Conservation (phyloP, 2,113 vertebrate species). For the Prunella fulvescens region DNA sequence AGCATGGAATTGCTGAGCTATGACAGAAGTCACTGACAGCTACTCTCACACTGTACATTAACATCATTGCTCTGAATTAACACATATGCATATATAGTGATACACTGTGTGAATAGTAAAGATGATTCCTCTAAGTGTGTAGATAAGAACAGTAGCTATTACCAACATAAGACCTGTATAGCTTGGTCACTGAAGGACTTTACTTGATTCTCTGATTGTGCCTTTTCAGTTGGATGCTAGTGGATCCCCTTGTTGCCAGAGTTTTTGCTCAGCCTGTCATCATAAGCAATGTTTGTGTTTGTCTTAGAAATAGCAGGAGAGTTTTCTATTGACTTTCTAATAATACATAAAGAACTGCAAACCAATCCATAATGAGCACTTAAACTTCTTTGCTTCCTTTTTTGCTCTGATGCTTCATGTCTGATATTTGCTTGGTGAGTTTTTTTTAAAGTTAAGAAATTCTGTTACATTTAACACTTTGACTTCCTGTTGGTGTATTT, state of each 20-base stretch:
- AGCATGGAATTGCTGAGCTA: not conserved
- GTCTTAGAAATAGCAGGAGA: slow-evolving; percentile 31
- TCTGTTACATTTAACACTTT: slow-evolving; percentile 8
- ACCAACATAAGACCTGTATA: not conserved
- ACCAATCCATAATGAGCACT: slow-evolving; percentile 26
- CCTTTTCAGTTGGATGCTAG: slow-evolving; percentile 25
- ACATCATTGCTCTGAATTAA: not conserved
- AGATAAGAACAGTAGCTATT: not conserved
- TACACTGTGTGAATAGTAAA: not conserved
- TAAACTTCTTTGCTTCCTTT: slow-evolving; percentile 13
- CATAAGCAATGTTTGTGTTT: slow-evolving; percentile 28
- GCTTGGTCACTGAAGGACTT: not conserved
- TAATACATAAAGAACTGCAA: slow-evolving; percentile 37
- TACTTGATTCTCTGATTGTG: not conserved
- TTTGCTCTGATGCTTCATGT: slow-evolving; percentile 16
- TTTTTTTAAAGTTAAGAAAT: slow-evolving; percentile 26
- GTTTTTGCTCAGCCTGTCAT: slow-evolving; percentile 15
- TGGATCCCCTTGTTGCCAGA: not conserved
- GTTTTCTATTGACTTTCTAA: slow-evolving; percentile 26
- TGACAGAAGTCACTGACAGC: not conserved
- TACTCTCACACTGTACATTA: not conserved
- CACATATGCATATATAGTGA: not conserved
- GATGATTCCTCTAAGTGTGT: not conserved
- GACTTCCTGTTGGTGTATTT: not conserved
- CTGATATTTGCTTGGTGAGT: not conserved